Evolutionary conservation across 2,113 vertebrate genomes (phyloP), one percentile per base, ranked within the genome.

Genomic region (Amazona guildingii): DNA sequence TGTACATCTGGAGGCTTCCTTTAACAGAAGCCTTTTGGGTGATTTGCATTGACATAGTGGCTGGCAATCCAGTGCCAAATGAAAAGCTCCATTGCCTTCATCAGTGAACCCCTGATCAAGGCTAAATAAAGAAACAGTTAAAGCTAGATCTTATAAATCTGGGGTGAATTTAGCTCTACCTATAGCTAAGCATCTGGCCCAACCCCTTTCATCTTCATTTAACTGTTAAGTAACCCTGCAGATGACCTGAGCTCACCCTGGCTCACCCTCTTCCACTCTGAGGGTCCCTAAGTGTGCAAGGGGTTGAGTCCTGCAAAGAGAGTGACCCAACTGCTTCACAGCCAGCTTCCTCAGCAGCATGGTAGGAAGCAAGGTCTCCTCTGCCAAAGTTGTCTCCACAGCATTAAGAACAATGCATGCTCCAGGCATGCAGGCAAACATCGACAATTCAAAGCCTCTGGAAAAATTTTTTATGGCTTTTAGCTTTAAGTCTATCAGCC

Each of bases 111-210:
- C 28, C 77, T 68, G 39, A 76, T 25, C 24, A 72, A 76, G 17
- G 35, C 27, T 44, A 66, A 89, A 62, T 35, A 66, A 68, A n/a
- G 31, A 88, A 88, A 61, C 11, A 55, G 17, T n/a, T 73, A 51
- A 41, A 94, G 31, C 10, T 35, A 72, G 6, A 49, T 80, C 67
- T 79, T 72, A 18, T 2, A 90, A 85, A 91, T 31, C 52, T 39
- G 51, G 18, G 28, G 18, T 82, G 48, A 91, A 82, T 91, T 86
- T 72, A 92, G 54, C 68, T 86, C 68, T 86, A 39, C 31, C 68
- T 29, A 88, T 29, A 72, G 27, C 37, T 49, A 77, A 70, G 37
- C 5, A 6, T 33, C 37, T 46, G 43, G 61, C 52, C 90, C 52
- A 85, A 85, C 1, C 3, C 24, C 29, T 69, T 88, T 76, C 17